phyloP scores from a whole-genome alignment of 2,888 invertebrate species.

The Ceramica pisi region DNA sequence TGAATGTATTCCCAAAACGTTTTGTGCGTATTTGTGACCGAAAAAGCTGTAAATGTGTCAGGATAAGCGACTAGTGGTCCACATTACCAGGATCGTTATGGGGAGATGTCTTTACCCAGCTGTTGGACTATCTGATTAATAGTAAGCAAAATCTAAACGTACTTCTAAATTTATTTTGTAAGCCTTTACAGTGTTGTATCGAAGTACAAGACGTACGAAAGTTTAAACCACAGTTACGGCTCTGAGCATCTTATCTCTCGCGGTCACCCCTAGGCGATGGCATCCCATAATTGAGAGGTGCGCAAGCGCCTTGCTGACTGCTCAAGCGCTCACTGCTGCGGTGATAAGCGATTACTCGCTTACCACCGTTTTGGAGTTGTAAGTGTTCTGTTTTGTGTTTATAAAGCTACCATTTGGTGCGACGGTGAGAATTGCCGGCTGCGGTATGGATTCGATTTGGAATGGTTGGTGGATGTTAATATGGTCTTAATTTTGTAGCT shows the following conservation, averaged over 20 bases:
- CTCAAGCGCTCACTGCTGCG: slow-evolving; percentile 15
- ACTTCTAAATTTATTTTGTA: neutral
- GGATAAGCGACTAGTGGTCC: neutral
- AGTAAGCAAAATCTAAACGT: neutral
- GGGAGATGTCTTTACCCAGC: neutral
- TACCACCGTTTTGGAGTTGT: slow-evolving; percentile 39
- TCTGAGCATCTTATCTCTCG: slow-evolving; percentile 8
- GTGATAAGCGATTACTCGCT: slow-evolving; percentile 56
- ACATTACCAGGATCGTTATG: neutral
- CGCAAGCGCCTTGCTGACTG: slow-evolving; percentile 45
- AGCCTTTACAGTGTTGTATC: neutral
- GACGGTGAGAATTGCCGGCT: neutral
- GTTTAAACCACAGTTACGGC: slow-evolving; percentile 15
- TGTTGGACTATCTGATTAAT: neutral
- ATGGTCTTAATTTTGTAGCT: neutral
- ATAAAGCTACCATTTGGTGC: neutral
- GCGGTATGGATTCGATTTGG: neutral
- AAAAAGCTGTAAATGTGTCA: neutral
- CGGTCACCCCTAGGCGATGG: slow-evolving; percentile 43
- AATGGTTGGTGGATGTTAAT: neutral
- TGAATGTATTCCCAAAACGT: too few species aligned
- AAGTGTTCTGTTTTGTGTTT: slow-evolving; percentile 22
- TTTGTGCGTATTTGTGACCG: neutral
- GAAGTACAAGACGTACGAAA: neutral
- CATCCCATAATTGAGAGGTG: slow-evolving; percentile 57